Conservation (phyloP, 1,140 invertebrate genomes). For the Trichonephila clavata region DNA sequence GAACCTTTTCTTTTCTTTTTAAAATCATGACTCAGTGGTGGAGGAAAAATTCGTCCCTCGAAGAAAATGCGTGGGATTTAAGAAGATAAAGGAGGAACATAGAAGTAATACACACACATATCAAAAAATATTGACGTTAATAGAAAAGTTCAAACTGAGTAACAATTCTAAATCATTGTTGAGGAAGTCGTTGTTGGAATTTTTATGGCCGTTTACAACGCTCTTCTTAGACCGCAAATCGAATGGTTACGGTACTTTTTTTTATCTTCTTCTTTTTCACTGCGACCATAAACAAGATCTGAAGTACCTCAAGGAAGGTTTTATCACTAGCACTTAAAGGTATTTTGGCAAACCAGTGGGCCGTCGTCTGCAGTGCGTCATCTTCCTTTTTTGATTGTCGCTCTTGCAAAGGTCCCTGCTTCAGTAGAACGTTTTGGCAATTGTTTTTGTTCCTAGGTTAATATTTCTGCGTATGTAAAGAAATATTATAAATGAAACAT, state of each 20-base stretch:
- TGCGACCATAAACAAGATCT: background rate
- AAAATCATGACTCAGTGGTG: background rate
- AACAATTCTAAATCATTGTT: background rate
- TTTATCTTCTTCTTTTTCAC: background rate
- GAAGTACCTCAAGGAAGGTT: background rate
- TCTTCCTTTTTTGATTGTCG: background rate
- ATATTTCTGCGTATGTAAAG: too few relatives aligned
- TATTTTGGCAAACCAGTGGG: background rate
- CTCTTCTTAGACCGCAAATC: background rate
- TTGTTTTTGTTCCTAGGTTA: too few relatives aligned
- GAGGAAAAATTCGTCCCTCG: background rate
- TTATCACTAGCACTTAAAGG: background rate
- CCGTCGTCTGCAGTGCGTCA: background rate
- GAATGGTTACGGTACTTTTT: background rate
- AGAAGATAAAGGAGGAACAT: background rate
- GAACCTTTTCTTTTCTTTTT: background rate
- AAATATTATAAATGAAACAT: too few relatives aligned
- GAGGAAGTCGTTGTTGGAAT: background rate
- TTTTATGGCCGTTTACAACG: background rate
- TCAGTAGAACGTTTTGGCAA: too few relatives aligned
- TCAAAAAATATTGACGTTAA: constrained; percentile 18
- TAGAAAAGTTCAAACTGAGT: background rate
- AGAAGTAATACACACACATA: background rate
- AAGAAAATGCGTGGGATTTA: background rate
- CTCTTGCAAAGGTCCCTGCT: too few relatives aligned